phyloP scores from a whole-genome alignment of 2,797 vertebrate species.

The Carduelis carduelis region DNA sequence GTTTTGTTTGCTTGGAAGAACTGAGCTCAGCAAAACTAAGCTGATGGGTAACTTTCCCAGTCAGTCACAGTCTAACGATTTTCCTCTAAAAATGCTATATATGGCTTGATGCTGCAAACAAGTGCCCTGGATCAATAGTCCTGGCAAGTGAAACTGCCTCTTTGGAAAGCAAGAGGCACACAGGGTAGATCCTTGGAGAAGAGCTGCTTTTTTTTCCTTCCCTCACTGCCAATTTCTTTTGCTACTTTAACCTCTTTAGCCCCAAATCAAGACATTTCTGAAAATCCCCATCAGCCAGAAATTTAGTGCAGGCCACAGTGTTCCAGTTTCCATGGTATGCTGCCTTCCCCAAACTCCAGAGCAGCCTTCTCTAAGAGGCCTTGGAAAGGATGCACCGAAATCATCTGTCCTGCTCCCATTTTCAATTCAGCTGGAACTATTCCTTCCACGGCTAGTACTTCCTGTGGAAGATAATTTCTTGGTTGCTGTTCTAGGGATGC shows the following conservation, averaged over 20 bases:
- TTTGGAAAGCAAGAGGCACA: neutral
- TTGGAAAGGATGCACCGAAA: neutral
- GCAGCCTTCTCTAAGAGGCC: neutral
- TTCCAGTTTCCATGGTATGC: neutral
- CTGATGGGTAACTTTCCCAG: neutral
- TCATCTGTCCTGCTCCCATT: neutral
- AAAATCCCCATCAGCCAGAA: neutral
- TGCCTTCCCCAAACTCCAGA: neutral
- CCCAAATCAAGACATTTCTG: neutral
- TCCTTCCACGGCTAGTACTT: neutral
- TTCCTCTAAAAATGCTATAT: constrained; percentile 5
- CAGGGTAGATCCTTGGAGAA: neutral
- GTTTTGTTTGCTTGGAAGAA: neutral
- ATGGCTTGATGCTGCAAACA: neutral
- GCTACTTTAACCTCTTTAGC: neutral
- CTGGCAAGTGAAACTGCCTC: neutral
- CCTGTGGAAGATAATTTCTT: neutral
- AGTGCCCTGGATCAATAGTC: constrained; percentile 2
- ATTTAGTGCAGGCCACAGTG: neutral
- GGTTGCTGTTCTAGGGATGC: neutral
- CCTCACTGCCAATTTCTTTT: neutral
- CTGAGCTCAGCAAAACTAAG: constrained; percentile 3
- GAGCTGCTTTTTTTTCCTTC: neutral
- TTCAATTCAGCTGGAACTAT: neutral
- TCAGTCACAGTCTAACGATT: neutral